Conservation (phyloP, 2,797 vertebrate species). For the Enteromius paludinosus region DNA sequence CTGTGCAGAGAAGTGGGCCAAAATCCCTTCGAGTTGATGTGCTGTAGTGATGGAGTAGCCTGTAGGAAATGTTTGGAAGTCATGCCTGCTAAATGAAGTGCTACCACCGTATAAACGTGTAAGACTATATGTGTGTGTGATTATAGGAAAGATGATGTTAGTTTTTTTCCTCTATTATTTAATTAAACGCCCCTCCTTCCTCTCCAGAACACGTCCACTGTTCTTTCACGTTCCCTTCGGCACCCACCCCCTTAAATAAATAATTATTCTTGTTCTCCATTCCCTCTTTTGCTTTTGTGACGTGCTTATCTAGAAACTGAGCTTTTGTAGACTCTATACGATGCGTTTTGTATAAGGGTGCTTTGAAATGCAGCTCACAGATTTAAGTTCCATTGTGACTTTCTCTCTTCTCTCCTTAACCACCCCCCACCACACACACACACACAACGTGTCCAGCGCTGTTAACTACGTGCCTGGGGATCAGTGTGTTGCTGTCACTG, state of each 20-base stretch:
- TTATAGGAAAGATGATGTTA: not conserved
- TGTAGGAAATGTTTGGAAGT: slow-evolving; percentile 8
- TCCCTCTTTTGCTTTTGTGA: slow-evolving; percentile 24
- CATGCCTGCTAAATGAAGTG: not conserved
- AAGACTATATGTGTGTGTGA: slow-evolving; percentile 16
- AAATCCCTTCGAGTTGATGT: not conserved
- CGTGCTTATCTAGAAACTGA: slow-evolving; percentile 53
- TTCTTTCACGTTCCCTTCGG: not conserved
- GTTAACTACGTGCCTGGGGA: slow-evolving; percentile 26
- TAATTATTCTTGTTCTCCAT: not conserved
- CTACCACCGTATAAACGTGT: not conserved
- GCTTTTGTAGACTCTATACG: slow-evolving; percentile 34
- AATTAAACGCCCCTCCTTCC: not conserved
- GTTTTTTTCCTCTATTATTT: slow-evolving; percentile 10
- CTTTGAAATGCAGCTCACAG: slow-evolving; percentile 55
- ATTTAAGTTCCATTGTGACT: slow-evolving; percentile 43
- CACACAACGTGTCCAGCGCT: not conserved
- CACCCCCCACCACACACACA: not conserved
- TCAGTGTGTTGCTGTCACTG: slow-evolving; percentile 44
- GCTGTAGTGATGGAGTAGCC: not conserved
- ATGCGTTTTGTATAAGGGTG: slow-evolving; percentile 40
- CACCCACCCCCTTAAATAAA: not conserved
- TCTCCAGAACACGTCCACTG: not conserved
- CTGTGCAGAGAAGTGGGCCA: slow-evolving; percentile 7
- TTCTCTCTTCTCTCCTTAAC: slow-evolving; percentile 10